Evolutionary conservation across 2,888 invertebrate genomes (phyloP), one percentile per base, ranked within the genome.

Genomic region (Dicyrtomina minuta): DNA sequence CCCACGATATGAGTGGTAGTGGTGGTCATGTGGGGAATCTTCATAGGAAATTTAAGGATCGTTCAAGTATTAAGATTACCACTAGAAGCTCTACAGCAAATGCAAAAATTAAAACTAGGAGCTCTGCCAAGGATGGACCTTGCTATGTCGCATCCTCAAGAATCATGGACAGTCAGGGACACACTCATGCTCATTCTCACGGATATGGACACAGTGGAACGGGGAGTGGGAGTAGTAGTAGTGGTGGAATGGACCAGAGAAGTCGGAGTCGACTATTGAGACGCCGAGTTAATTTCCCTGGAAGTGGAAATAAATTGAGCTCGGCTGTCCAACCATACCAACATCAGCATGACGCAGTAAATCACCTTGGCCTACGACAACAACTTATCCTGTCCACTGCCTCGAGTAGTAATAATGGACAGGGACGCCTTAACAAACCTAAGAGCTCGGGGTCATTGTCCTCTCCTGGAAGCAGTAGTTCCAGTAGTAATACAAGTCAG

Each of bases 101-200:
- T 71, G 70, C 77, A n/a, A 77, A 76, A 66, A 74, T 77, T 20
- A 71, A 72, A 58, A 77, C 77, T 27, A 68, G 77, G 24, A 68
- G 68, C 43, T 60, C 68, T 2, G 58, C 33, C 0, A 59, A 58
- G 33, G 67, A 67, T 51, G 39, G 46, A 6, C 51, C 59, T 10
- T n/a, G 46, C 17, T 58, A 59, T 49, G 67, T 70, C 64, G n/a
- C 33, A 15, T 15, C 26, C 33, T n/a, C 12, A 13, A 10, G 22
- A 4, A 46, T n/a, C 5, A 13, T 13, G 8, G 43, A 43, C 15
- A 12, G 41, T 15, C 13, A 22, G 2, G 39, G 39, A 17, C 15
- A 59, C 33, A 60, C 17, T 33, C 26, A 46, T 46, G 10, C 20
- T n/a, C 17, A 53, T 4, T 24, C 20, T 8, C 8, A 53, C 4